phyloP scores from a whole-genome alignment of 2,113 vertebrate species.

The Chauna torquata region DNA sequence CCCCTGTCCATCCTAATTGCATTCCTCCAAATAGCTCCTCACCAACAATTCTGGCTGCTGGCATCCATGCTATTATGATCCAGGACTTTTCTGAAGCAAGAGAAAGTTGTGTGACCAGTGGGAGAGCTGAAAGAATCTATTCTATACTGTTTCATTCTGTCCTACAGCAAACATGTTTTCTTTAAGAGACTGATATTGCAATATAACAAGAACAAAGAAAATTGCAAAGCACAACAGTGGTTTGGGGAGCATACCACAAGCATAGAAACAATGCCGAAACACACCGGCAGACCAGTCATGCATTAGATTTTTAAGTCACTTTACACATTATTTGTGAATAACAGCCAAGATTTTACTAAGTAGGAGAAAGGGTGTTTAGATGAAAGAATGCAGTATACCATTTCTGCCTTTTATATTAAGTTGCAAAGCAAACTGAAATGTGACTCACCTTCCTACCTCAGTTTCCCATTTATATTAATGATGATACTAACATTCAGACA shows the following conservation, averaged over 20 bases:
- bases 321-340: neutral
- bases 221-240: neutral
- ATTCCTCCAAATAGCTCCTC: neutral
- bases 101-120: neutral
- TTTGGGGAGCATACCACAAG: neutral
- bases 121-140: neutral
- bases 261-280: neutral
- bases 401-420: neutral
- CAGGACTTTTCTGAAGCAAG: neutral
- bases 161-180: neutral
- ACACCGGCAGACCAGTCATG: neutral
- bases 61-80: neutral
- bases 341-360: neutral
- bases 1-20: neutral
- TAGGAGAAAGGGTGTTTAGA: neutral
- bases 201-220: neutral
- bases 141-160: neutral
- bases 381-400: neutral
- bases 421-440: neutral
- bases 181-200: neutral
- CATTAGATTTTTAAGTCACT: neutral
- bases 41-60: neutral
- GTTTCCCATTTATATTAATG: neutral
- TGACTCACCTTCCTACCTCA: neutral
- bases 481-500: neutral